Evolutionary conservation across 2,888 invertebrate genomes (phyloP).

Genomic region (Chrysolina americana): DNA sequence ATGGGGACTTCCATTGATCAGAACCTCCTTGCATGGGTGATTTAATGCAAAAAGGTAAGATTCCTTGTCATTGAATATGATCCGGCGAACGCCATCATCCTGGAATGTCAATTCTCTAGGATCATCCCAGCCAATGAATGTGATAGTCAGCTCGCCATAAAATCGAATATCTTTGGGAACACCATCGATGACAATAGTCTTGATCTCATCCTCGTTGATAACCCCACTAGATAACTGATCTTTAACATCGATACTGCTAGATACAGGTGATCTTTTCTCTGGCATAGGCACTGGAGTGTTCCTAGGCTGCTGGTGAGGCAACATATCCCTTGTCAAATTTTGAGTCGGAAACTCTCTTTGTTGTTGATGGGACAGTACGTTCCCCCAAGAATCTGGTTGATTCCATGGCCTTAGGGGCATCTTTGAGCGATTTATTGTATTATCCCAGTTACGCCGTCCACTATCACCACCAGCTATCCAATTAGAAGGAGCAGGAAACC

Average conservation of each 20-base stretch:
- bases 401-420: conserved; percentile 42
- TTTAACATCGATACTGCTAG: neutral
- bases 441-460: conserved; percentile 68
- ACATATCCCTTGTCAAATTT: conserved; percentile 1
- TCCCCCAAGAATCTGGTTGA: conserved; percentile 37
- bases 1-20: conserved; percentile 81
- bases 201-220: conserved; percentile 79
- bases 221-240: conserved; percentile 42
- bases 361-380: no score
- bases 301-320: conserved; percentile 5
- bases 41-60: conserved; percentile 77
- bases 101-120: conserved; percentile 89
- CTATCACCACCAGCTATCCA: conserved; percentile 51
- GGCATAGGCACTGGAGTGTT: neutral
- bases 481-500: conserved; percentile 38
- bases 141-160: conserved; percentile 87
- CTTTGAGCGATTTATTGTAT: conserved; percentile 29
- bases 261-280: conserved; percentile 19
- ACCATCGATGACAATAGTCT: conserved; percentile 87
- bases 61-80: conserved; percentile 85
- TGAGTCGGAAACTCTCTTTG: conserved; percentile 38
- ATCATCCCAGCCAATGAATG: conserved; percentile 89
- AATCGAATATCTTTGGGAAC: conserved; percentile 86
- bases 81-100: conserved; percentile 79
- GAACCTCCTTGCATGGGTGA: conserved; percentile 81